phyloP scores from a whole-genome alignment of 2,888 invertebrate genomes.

The Drosophila ezoana region DNA sequence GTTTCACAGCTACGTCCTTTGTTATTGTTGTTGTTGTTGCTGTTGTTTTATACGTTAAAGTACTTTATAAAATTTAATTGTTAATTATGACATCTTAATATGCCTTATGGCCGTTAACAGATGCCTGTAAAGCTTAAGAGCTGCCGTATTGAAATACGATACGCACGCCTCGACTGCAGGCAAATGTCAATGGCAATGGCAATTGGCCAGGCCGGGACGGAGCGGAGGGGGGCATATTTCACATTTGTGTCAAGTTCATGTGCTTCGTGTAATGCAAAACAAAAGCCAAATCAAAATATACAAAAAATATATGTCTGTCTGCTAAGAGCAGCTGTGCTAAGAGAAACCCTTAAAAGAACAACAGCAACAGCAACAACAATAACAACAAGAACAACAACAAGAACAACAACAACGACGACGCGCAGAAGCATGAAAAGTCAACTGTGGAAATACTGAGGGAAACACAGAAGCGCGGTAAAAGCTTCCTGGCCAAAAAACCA shows the following conservation, averaged over 20 bases:
- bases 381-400: conserved; percentile 6
- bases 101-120: conserved; percentile 6
- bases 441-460: conserved; percentile 18
- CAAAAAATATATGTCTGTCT: not conserved
- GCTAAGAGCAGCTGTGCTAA: conserved; percentile 41
- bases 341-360: conserved; percentile 37
- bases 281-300: conserved; percentile 35
- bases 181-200: conserved; percentile 16
- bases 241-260: conserved; percentile 68
- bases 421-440: conserved; percentile 69
- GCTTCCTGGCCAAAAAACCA: conserved; percentile 51
- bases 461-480: conserved; percentile 44
- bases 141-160: conserved; percentile 6
- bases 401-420: conserved; percentile 38
- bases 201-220: conserved; percentile 1
- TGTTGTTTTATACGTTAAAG: conserved; percentile 1
- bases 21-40: conserved; percentile 2
- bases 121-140: conserved; percentile 4
- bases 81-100: conserved; percentile 36
- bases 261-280: conserved; percentile 29
- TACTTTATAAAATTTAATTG: conserved; percentile 24
- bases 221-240: not conserved
- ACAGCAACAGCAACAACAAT: conserved; percentile 3
- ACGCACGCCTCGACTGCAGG: not conserved
- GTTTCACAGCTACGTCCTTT: conserved; percentile 6